Percentiles rank a stretch among this genome's conserved stretches.
Evolutionary conservation across 2,888 invertebrate species (phyloP).

Genomic region (Drosophila setosimentum): DNA sequence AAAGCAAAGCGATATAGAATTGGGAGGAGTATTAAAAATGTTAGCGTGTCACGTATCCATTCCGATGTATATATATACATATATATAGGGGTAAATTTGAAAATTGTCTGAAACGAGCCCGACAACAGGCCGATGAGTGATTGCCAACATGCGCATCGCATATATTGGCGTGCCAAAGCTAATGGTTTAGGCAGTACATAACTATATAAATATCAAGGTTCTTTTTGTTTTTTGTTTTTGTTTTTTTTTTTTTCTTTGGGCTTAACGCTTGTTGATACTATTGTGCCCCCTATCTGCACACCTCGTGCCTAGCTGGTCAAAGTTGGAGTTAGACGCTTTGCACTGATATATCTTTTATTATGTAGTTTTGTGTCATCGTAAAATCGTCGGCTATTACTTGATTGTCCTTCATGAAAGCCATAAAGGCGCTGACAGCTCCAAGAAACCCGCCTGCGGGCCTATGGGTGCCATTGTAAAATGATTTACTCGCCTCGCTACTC

Average conservation of each 20-base stretch:
- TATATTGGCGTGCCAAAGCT: conserved; percentile 66
- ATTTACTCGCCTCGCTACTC: conserved; percentile 66
- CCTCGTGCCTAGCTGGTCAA: conserved; percentile 22
- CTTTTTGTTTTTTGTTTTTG: neutral
- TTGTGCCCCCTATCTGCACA: neutral
- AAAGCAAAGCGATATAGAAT: neutral
- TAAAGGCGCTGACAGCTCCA: conserved; percentile 68
- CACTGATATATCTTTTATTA: conserved; percentile 74
- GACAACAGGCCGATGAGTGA: conserved; percentile 66
- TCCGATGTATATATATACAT: conserved; percentile 24
- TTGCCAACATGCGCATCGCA: conserved; percentile 76
- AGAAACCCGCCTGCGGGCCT: conserved; percentile 27
- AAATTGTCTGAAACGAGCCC: conserved; percentile 55
- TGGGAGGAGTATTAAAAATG: conserved; percentile 25
- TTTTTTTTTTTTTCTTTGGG: conserved; percentile 6
- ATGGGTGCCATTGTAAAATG: conserved; percentile 74
- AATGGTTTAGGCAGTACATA: conserved; percentile 60
- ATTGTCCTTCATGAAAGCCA: conserved; percentile 78
- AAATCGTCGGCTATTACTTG: conserved; percentile 80
- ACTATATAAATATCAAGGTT: conserved; percentile 20
- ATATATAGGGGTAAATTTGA: conserved; percentile 50
- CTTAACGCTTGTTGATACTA: conserved; percentile 55
- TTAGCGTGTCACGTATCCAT: conserved; percentile 67
- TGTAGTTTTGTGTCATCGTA: conserved; percentile 80
- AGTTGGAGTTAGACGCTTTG: conserved; percentile 31